Base-by-base conservation (phyloP, 2,888 invertebrate genomes). In the Campaea margaritaria region DNA sequence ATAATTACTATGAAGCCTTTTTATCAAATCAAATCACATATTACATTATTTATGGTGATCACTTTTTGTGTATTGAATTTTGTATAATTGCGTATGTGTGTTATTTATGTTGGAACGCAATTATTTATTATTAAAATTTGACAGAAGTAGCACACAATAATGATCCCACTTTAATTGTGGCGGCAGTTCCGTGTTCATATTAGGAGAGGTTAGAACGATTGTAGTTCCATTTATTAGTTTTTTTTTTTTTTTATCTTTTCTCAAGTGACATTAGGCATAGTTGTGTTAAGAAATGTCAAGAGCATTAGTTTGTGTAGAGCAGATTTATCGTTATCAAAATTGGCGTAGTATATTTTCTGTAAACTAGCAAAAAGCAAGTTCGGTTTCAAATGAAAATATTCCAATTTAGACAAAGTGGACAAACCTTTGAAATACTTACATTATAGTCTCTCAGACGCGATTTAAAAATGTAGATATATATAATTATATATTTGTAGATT, bases 101-200 rank as follows among this genome's bases (percentile, higher is more conserved):
- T 76, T 21, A 73, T 80, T 75, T 79, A 76, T 78, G 77, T 75
- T 72, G 71, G 67, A 58, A 70, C 48, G 68, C 75, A 81, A 79
- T 82, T 81, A 78, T 74, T 75, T 78, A 76, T 77, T 76, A 79
- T 80, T 76, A 75, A 76, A 63, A 59, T 75, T 72, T 69, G 69
- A 64, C 58, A 68, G 72, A 76, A 83, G 77, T 79, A 74, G 70
- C 72, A 70, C 68, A 74, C 71, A 67, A 73, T 79, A 82, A 83
- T 82, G 75, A 82, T 73, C 76, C 69, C 73, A 78, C 78, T 79
- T 83, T 81, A 83, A 83, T 83, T 82, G 79, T 74, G 67, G 67
- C 73, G 60, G 44, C 49, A 57, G 44, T 10, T 62, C 55, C 62
- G 56, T 69, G 82, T 81, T 76, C 79, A 59, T 38, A 81, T 31